A percentile compares a stretch with the other conserved stretches of the same genome.
Conservation (phyloP, 2,888 invertebrate species). For the Rhimphoctona megacephalus region DNA sequence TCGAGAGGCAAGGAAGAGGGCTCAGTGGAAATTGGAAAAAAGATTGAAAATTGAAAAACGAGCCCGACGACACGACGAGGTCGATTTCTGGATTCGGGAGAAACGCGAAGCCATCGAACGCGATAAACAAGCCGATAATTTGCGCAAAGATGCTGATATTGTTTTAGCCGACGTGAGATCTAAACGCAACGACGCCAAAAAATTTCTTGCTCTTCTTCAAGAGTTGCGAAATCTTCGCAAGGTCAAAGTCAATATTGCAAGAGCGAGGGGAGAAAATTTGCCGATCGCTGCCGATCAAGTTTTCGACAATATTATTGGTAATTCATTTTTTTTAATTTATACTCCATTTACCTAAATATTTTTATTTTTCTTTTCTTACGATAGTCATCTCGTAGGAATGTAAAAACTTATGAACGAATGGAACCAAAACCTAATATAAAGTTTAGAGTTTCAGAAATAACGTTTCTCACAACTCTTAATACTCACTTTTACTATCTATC, state of each 20-base stretch:
- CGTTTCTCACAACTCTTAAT: too few species aligned
- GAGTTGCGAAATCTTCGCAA: conserved; percentile 88
- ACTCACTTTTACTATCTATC: neutral
- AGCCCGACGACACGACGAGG: conserved; percentile 87
- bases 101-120: conserved; percentile 88
- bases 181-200: conserved; percentile 90
- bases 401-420: conserved; percentile 20
- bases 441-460: too few species aligned
- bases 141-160: conserved; percentile 89
- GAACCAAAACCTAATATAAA: too few species aligned
- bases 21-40: conserved; percentile 85
- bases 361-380: neutral
- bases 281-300: conserved; percentile 86
- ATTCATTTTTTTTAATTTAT: conserved; percentile 50
- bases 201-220: conserved; percentile 88
- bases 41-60: conserved; percentile 83
- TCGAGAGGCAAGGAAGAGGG: conserved; percentile 85
- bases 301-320: conserved; percentile 88
- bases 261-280: conserved; percentile 87
- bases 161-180: conserved; percentile 90
- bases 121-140: conserved; percentile 88
- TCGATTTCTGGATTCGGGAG: conserved; percentile 89
- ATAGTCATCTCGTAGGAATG: neutral
- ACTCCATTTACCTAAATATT: neutral
- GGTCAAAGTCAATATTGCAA: conserved; percentile 88